Evolutionary conservation across 2,113 vertebrate species (phyloP), one percentile per base, ranked within the genome.

Genomic region (Rhagologus leucostigma): DNA sequence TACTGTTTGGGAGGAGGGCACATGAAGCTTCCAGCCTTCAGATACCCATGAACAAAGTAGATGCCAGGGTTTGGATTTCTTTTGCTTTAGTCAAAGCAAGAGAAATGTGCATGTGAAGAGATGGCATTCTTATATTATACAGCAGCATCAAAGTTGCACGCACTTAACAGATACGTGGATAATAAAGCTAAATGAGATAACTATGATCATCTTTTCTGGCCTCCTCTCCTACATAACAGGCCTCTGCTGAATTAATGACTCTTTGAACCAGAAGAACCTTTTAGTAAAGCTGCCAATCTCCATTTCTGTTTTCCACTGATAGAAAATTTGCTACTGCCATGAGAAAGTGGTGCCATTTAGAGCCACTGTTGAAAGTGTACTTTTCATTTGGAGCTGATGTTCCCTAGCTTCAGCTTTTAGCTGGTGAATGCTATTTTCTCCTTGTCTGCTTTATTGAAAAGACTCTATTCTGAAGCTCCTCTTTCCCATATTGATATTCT

Each of bases 1-100:
- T 26, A 26, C 4, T 56, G 6, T 55, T 49, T 50, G 39, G 9
- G 21, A 70, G 9, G 5, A 71, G 30, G 2, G 44, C 6, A 11
- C 22, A 39, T 7, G 68, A 69, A 57, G 2, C 8, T 67, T 84
- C 11, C 33, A 80, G n/a, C 1, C 9, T 75, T 55, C 53, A 59
- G 27, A 44, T 23, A 42, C 10, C 13, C 7, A 18, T 11, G 11
- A 71, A 44, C 7, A 68, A 27, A 83, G 18, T 18, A 86, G 35
- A 29, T 21, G 3, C 4, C 0, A 0, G 17, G 12, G 27, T 76
- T 23, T 14, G 4, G 1, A 11, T 27, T 33, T 59, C 10, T 49
- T 63, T 53, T 24, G 5, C 18, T 70, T 35, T 39, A 32, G 17
- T 46, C 15, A 49, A 50, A 89, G 53, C 9, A 60, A 46, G 21